Conservation (phyloP, 2,797 vertebrate genomes). For the Neopelma chrysocephalum region DNA sequence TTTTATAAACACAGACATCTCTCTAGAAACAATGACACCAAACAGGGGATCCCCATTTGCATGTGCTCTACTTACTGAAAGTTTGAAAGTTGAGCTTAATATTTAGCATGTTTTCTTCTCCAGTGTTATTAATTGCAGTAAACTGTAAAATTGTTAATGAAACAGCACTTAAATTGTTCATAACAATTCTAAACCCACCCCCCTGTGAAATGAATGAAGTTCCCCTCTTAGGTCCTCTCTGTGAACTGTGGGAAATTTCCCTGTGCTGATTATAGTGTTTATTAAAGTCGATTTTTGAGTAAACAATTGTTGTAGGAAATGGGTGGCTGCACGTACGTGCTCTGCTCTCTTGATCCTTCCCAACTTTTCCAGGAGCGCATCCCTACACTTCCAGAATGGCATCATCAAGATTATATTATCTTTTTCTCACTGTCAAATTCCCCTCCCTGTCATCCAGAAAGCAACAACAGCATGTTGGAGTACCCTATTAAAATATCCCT, state of each 20-base stretch:
- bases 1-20: neutral
- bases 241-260: neutral
- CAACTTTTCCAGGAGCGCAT: neutral
- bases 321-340: rapidly evolving
- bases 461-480: neutral
- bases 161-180: neutral
- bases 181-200: neutral
- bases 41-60: neutral
- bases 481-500: neutral
- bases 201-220: neutral
- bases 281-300: neutral
- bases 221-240: neutral
- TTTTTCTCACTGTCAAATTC: neutral
- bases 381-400: neutral
- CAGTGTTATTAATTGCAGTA: neutral
- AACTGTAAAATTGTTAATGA: neutral
- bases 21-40: neutral
- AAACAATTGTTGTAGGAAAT: neutral
- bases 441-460: neutral
- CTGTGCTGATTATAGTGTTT: neutral
- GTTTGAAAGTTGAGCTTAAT: neutral
- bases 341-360: neutral
- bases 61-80: neutral
- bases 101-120: rapidly evolving
- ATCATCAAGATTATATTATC: too few species aligned